Evolutionary conservation across 1,140 invertebrate species (phyloP), one percentile per base, ranked within the genome.

Genomic region (Zaprionus gabonicus): DNA sequence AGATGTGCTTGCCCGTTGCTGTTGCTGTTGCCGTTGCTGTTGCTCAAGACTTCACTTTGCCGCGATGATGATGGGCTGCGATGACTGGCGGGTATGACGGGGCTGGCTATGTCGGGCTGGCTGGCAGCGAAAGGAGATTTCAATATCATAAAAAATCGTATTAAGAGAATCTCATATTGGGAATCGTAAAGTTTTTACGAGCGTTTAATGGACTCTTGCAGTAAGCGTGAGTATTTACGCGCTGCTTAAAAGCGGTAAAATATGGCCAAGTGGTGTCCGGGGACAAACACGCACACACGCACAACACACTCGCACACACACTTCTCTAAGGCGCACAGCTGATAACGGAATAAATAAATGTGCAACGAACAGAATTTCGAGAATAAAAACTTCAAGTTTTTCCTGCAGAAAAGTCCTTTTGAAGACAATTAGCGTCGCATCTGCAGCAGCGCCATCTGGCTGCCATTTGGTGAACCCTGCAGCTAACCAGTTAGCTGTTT

Each of bases 161-260:
- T 91, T 91, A 87, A 91, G 82, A 92, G 90, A 91, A 86, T 91
- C 85, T 91, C 91, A 91, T 87, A 87, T 91, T 84, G 81, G 70
- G 82, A 91, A 88, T 92, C 91, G 83, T 92, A 91, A 92, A 91
- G 74, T 87, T 92, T 92, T 91, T 92, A 91, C 91, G 91, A 92
- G 56, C 81, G 82, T 91, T 92, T 92, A 92, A 92, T 92, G 83
- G 91, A 91, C 83, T 91, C 83, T 91, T 91, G 82, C 91, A 87
- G 86, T 91, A 88, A 91, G 85, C 87, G 87, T 91, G 86, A 91
- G 87, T 91, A 91, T 91, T 91, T 91, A 91, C 86, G 86, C 86
- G 80, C 77, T 91, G 86, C 82, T 90, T 91, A 91, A 91, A 88
- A 88, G 81, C 85, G 81, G 86, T 90, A 88, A 88, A 88, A 90